Base-by-base conservation (phyloP, 2,888 invertebrate species). In the Xestobium rufovillosum region DNA sequence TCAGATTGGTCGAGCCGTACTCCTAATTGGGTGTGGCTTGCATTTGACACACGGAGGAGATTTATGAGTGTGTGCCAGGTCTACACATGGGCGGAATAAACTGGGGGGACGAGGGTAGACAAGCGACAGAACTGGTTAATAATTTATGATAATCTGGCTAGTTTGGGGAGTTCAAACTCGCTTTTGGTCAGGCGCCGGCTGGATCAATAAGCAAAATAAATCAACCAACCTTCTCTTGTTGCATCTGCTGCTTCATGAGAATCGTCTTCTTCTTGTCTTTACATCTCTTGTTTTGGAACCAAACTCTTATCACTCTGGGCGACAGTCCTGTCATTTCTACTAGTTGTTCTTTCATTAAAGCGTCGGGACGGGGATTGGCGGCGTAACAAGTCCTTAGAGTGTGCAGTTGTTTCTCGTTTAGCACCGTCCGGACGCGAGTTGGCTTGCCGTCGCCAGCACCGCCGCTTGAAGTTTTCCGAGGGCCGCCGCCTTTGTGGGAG, bases 271-370 rank as follows among this genome's bases (percentile, higher is more conserved):
- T 95, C 73, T 95, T 95, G 70, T 95, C 94, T 68, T 95, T 95
- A 72, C 94, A 95, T 47, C 95, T 75, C 65, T 95, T 96, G 69
- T 96, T 96, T 69, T 96, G 96, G 75, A 97, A 98, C 98, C 98
- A 98, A 40, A 98, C 98, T 59, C 98, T 77, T 63, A 98, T 98
- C 53, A 98, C 98, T 10, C 98, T 73, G 12, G 97, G 96, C 56
- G 91, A 94, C 34, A 98, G 78, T 0, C 91, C 83, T 10, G 98
- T 98, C 96, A 97, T 95, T 70, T 98, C 97, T 26, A 96, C 96
- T 44, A 98, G 77, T 65, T 97, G 96, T 66, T 98, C 98, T 72
- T 98, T 98, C 91, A 96, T 94, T 43, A 97, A 77, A 26, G 98
- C 97, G 69, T 98, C 98, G 25, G 98, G 98, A 34, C 98, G 76